Evolutionary conservation across 2,797 vertebrate genomes (phyloP), one percentile per base, ranked within the genome.

Genomic region (Rhodeus uyekii): DNA sequence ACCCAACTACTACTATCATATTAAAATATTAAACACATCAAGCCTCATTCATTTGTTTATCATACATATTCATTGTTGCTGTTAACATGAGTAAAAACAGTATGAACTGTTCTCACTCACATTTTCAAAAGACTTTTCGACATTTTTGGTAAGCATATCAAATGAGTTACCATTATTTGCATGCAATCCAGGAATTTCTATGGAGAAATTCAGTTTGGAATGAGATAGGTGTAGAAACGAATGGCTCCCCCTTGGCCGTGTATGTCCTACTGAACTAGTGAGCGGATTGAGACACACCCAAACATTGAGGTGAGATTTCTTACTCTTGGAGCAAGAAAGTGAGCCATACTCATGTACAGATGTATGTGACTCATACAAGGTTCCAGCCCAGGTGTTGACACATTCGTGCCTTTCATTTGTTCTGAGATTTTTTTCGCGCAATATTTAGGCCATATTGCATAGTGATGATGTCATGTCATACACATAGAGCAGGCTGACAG

Each of bases 401-500:
- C 58, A 50, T 63, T 29, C 34, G 8, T 34, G 13, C 36, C 22
- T 29, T 24, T 38, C 0, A 34, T 46, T 29, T 46, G 6, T 14
- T 22, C 6, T 58, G n/a, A 46, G 19, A 32, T 10, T 29, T 34
- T 68, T 58, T 39, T 16, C 4, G 7, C 69, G 29, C 82, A 39
- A 79, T 16, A 61, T 48, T 39, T 48, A 19, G n/a, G 14, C 55
- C 64, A 22, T 24, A 48, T n/a, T 63, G 65, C 32, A 34, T 13
- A 27, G 65, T 24, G 32, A 79, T 76, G 78, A 76, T 13, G 55
- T 73, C 80, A 71, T 12, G 24, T 42, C 24, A 55, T 34, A 77
- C 55, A 22, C 82, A 46, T 76, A 38, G 16, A 29, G 63, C 16
- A 50, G 61, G 32, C 61, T 36, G 32, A 29, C 7, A 29, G 16